Evolutionary conservation across 1,140 invertebrate species (phyloP).

Genomic region (Cherax quadricarinatus): DNA sequence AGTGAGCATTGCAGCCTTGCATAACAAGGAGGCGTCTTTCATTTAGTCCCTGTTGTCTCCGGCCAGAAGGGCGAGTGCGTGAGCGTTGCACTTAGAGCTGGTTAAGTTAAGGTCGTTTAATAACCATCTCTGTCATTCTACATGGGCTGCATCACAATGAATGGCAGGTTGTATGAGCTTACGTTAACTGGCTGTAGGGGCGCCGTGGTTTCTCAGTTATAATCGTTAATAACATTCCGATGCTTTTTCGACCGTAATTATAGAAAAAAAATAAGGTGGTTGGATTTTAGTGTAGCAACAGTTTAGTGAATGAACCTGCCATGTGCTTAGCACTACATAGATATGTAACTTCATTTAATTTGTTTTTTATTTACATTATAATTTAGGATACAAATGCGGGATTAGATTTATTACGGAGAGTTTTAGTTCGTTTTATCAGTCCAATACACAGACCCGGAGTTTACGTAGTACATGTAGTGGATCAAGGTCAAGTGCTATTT

Average conservation of each 20-base stretch:
- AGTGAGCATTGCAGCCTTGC: conserved; percentile 6
- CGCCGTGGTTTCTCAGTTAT: neutral
- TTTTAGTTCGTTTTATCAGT: too few species aligned
- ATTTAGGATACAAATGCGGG: too few species aligned
- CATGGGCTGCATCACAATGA: neutral
- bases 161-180: neutral
- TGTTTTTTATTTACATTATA: too few species aligned
- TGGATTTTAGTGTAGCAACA: neutral
- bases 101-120: neutral
- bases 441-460: too few species aligned
- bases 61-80: conserved; percentile 15
- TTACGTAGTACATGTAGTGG: too few species aligned
- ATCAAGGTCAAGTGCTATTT: too few species aligned
- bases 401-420: too few species aligned
- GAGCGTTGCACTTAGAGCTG: neutral
- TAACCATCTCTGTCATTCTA: neutral
- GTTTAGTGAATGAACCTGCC: too few species aligned
- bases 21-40: conserved; percentile 12
- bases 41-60: neutral
- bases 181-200: neutral
- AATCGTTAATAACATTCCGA: too few species aligned
- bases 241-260: neutral
- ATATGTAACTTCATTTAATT: too few species aligned
- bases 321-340: too few species aligned
- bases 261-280: neutral